A percentile compares a stretch with the other conserved stretches of the same genome.
phyloP scores from a whole-genome alignment of 2,888 invertebrate species.

The Phlogophora meticulosa region DNA sequence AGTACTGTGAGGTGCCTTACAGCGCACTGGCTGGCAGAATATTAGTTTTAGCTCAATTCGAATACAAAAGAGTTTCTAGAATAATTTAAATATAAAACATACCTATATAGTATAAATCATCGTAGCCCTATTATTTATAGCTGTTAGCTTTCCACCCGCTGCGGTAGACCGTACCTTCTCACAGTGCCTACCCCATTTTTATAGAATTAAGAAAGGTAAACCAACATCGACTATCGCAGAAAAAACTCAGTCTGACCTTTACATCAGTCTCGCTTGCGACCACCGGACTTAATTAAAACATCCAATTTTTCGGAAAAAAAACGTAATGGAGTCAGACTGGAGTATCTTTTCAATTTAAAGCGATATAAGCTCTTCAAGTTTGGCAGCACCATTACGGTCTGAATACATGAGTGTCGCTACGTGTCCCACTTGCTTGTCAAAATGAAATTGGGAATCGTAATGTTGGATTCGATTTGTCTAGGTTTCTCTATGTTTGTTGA shows the following conservation, averaged over 20 bases:
- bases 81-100: too few species aligned
- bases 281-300: not conserved
- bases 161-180: not conserved
- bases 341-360: conserved; percentile 44
- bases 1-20: too few species aligned
- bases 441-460: conserved; percentile 60
- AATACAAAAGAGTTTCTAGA: too few species aligned
- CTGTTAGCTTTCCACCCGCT: too few species aligned
- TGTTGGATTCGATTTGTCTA: conserved; percentile 31
- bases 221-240: not conserved
- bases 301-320: conserved; percentile 5
- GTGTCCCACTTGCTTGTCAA: conserved; percentile 46
- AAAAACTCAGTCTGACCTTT: not conserved
- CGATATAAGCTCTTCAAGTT: conserved; percentile 48
- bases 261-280: not conserved
- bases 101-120: too few species aligned
- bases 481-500: conserved; percentile 4
- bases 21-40: too few species aligned
- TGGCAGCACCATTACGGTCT: conserved; percentile 41
- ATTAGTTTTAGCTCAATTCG: too few species aligned
- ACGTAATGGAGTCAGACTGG: conserved; percentile 20
- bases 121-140: too few species aligned
- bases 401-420: conserved; percentile 32
- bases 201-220: not conserved
- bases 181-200: not conserved